Evolutionary conservation across 2,797 vertebrate species (phyloP), one percentile per base, ranked within the genome.

Genomic region (Discoglossus pictus): DNA sequence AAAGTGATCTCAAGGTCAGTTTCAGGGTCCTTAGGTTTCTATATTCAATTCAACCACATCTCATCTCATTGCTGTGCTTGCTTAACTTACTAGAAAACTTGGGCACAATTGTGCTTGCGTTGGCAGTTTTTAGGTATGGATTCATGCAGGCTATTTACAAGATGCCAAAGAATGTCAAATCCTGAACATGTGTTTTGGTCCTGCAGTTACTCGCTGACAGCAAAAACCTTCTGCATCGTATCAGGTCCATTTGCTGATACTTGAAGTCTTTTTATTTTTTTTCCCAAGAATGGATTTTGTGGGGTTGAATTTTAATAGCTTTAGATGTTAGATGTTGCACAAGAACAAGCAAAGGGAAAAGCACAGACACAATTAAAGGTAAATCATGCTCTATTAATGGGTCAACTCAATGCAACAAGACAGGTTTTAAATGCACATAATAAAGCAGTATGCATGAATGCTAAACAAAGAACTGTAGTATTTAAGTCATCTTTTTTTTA

Each of bases 121-220:
- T 85, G 82, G 85, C 84, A 86, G 83, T 87, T 89, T 90, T 85
- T 83, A 88, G 85, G 87, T 86, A 79, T 84, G 81, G 85, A 84
- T 86, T 87, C 61, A 70, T 77, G 77, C 73, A 86, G 83, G 82
- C 87, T 86, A 87, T 89, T 88, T 88, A 84, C 82, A 85, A 90
- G 87, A 86, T 88, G 85, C 84, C 88, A 87, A 84, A 78, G 78
- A 82, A 84, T 89, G 85, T 90, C 87, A 90, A 85, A 82, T 86
- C 74, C 55, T 77, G 78, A 85, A 83, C 84, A 82, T 82, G 85
- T 84, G 82, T 84, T 89, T 87, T 86, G 85, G 81, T 86, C 80
- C 82, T 72, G 74, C 64, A 73, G 76, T 80, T 83, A 78, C 83
- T 86, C 80, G 83, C 80, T 86, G 81, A 88, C 83, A 86, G 84